Conservation (phyloP, 2,888 invertebrate species). For the Gymnosoma rotundatum region DNA sequence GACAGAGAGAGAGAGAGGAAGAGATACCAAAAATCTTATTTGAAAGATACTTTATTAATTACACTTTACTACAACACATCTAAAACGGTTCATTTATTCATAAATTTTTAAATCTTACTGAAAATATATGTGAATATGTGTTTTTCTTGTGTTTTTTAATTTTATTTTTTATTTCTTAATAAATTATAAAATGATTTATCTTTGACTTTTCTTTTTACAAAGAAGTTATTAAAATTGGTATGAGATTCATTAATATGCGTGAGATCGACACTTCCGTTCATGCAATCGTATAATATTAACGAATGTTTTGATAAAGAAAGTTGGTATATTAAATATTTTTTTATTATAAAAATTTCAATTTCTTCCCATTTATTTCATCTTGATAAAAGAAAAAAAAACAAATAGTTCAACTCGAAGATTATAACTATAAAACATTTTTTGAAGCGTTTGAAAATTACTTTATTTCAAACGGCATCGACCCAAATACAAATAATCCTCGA, state of each 20-base stretch:
- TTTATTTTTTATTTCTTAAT: slow-evolving; percentile 4
- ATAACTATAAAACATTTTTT: no score
- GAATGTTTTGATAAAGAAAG: no score
- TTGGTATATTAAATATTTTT: no score
- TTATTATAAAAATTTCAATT: no score
- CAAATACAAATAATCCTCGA: no score
- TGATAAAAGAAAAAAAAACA: no score
- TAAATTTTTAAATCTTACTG: slow-evolving; percentile 52
- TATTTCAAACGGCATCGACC: no score
- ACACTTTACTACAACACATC: background rate
- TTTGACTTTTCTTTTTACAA: background rate
- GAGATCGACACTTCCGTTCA: background rate
- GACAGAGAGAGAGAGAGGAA: background rate
- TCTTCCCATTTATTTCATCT: no score
- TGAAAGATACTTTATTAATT: slow-evolving; percentile 54
- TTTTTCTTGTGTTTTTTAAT: background rate
- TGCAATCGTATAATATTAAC: no score
- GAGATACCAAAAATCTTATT: no score
- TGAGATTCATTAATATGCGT: background rate
- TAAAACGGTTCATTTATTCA: background rate
- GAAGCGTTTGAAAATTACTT: no score
- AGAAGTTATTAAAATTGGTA: background rate
- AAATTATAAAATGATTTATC: slow-evolving; percentile 33
- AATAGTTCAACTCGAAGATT: no score
- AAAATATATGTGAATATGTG: background rate